A percentile compares a stretch with the other conserved stretches of the same genome.
These are phyloP conservation scores for Pseudolaguvia tuberculata DNA, from an alignment of 2,113 vertebrate species.

Conservation along the genomic window DNA sequence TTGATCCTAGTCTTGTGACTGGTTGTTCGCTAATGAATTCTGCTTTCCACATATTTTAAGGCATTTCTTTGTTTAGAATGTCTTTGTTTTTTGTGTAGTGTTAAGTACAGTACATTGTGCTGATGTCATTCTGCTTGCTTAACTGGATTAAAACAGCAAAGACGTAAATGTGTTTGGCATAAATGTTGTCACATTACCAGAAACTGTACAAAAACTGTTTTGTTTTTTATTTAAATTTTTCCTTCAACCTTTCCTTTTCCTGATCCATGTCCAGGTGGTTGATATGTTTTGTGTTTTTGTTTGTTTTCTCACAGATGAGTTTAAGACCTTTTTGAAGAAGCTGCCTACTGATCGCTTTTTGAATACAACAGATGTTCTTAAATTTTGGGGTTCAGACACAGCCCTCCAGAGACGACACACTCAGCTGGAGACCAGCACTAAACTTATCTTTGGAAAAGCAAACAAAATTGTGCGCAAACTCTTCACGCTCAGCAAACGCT, in stretches of 20 bases:
- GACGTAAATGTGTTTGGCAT: no score
- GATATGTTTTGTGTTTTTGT: not conserved
- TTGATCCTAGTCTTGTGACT: no score
- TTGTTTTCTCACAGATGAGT: slow-evolving; percentile 75
- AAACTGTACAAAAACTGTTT: no score
- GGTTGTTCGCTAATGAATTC: no score
- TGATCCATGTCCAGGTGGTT: not conserved
- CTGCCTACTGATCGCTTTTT: slow-evolving; percentile 84
- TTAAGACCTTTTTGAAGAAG: slow-evolving; percentile 84
- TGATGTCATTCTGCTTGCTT: no score
- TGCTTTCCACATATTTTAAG: no score
- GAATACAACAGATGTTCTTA: slow-evolving; percentile 82
- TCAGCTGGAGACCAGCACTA: slow-evolving; percentile 78
- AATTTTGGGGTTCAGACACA: slow-evolving; percentile 82
- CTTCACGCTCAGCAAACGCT: slow-evolving; percentile 93
- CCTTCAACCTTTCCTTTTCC: not conserved
- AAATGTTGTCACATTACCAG: no score
- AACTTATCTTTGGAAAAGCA: slow-evolving; percentile 79
- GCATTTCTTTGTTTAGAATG: no score
- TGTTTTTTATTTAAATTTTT: no score
- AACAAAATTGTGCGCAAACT: slow-evolving; percentile 84
- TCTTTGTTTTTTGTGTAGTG: no score
- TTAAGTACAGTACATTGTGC: no score
- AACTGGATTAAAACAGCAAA: no score
- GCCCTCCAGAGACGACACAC: slow-evolving; percentile 83